A percentile compares a stretch with the other conserved stretches of the same genome.
These are phyloP conservation scores for Chrosomus eos DNA, from an alignment of 2,797 vertebrate species.

Conservation along the genomic window DNA sequence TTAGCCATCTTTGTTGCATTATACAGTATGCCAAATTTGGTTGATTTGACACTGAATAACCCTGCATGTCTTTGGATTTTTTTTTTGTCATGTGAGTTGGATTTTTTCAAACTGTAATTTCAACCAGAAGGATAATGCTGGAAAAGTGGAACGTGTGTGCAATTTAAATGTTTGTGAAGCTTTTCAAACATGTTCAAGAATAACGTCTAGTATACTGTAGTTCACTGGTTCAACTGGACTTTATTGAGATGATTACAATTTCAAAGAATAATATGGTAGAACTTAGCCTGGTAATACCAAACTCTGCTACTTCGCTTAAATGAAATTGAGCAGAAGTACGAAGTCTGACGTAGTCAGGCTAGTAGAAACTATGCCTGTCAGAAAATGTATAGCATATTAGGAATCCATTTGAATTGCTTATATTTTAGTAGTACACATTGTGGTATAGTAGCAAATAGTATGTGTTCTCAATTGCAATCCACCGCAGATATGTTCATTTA, in stretches of 20 bases:
- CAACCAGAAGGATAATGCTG: not conserved
- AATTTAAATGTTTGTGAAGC: not conserved
- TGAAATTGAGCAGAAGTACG: too few species aligned
- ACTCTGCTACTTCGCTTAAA: too few species aligned
- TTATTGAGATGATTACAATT: not conserved
- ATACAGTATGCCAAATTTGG: not conserved
- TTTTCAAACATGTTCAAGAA: slow-evolving; percentile 1
- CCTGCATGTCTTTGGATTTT: not conserved
- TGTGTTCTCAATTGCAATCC: not conserved
- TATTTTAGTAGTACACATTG: not conserved
- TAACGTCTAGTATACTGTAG: not conserved
- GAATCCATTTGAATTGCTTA: not conserved
- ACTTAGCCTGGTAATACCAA: too few species aligned
- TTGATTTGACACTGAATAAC: not conserved
- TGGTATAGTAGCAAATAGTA: not conserved
- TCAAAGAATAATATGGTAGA: slow-evolving; percentile 1
- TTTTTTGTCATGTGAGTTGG: too few species aligned
- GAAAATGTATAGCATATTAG: not conserved
- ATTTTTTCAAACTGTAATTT: not conserved
- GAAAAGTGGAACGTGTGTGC: not conserved
- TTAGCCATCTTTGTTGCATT: not conserved
- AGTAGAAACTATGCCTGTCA: not conserved
- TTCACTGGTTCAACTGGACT: not conserved
- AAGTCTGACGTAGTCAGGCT: too few species aligned
- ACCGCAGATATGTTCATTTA: not conserved